A percentile compares a stretch with the other conserved stretches of the same genome.
These are phyloP conservation scores for Zaprionus lachaisei DNA, from an alignment of 1,140 invertebrate genomes.

Conservation along the genomic window DNA sequence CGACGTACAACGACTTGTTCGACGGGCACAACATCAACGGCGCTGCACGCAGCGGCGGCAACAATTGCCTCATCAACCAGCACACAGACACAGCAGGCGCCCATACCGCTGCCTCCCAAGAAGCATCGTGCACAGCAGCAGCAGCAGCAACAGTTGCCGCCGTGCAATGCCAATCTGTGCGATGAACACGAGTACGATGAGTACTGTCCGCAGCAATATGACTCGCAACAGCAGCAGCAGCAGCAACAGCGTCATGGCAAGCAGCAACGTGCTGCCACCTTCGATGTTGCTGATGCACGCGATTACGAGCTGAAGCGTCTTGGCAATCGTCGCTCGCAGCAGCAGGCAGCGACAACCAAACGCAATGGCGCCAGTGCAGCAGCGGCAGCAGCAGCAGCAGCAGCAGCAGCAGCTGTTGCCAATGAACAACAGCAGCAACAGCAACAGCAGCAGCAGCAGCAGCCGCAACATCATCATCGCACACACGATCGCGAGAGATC, in stretches of 20 bases:
- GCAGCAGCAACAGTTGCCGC: conserved; percentile 28
- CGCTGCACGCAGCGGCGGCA: conserved; percentile 73
- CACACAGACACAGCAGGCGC: conserved; percentile 57
- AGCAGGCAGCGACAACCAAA: conserved; percentile 69
- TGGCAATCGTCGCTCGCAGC: conserved; percentile 75
- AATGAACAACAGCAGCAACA: not conserved
- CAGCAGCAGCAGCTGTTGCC: not conserved
- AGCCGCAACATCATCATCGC: conserved; percentile 65
- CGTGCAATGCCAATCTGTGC: conserved; percentile 74
- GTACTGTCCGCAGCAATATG: conserved; percentile 74
- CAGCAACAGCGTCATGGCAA: conserved; percentile 43
- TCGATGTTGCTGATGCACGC: conserved; percentile 76
- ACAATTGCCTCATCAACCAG: conserved; percentile 55
- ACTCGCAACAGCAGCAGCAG: conserved; percentile 40
- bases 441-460: conserved; percentile 19
- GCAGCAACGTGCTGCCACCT: conserved; percentile 77
- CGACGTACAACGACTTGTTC: conserved; percentile 56
- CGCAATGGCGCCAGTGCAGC: conserved; percentile 46
- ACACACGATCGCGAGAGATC: conserved; percentile 75
- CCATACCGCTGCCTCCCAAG: conserved; percentile 76
- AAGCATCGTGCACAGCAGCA: conserved; percentile 71
- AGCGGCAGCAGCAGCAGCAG: conserved; percentile 23
- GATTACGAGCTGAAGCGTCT: conserved; percentile 79
- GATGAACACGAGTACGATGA: conserved; percentile 82
- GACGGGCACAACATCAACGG: conserved; percentile 63